Evolutionary conservation across 35 echinoderm and acorn worm species (phyloP).

Genomic region (Ophioderma brevispina): DNA sequence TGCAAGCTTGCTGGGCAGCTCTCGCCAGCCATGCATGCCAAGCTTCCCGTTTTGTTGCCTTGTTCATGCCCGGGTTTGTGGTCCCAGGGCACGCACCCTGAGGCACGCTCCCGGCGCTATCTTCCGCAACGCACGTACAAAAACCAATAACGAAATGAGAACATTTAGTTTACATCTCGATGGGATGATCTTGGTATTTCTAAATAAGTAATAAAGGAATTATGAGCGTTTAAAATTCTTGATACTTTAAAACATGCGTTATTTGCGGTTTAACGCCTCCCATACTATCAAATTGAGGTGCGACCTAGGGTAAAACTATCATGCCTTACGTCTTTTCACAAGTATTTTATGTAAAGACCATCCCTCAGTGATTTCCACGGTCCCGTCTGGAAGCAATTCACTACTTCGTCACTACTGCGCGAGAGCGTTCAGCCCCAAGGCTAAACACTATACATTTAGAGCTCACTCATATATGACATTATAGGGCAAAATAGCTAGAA

Average conservation of each 20-base stretch:
- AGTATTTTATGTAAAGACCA: neutral
- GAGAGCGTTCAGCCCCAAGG: neutral
- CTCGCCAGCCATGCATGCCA: neutral
- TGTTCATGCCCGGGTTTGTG: neutral
- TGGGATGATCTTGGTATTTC: neutral
- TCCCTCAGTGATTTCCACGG: too few species aligned
- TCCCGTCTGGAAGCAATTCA: neutral
- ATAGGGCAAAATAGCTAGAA: too few species aligned
- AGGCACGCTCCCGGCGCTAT: neutral
- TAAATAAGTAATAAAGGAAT: neutral
- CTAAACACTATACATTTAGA: neutral
- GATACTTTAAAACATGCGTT: neutral
- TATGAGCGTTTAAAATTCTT: neutral
- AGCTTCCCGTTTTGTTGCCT: neutral
- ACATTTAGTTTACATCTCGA: too few species aligned
- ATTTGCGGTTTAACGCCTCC: neutral
- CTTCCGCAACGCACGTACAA: too few species aligned
- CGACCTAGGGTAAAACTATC: neutral
- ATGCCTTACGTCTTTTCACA: neutral
- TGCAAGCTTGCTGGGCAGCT: neutral
- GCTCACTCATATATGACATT: too few species aligned
- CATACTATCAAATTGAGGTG: neutral
- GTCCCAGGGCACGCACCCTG: slow-evolving; percentile 1
- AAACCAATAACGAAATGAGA: too few species aligned
- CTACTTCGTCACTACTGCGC: neutral